Conservation (phyloP, 92 coral and sea anemone genomes). For the Palythoa caribaeorum region DNA sequence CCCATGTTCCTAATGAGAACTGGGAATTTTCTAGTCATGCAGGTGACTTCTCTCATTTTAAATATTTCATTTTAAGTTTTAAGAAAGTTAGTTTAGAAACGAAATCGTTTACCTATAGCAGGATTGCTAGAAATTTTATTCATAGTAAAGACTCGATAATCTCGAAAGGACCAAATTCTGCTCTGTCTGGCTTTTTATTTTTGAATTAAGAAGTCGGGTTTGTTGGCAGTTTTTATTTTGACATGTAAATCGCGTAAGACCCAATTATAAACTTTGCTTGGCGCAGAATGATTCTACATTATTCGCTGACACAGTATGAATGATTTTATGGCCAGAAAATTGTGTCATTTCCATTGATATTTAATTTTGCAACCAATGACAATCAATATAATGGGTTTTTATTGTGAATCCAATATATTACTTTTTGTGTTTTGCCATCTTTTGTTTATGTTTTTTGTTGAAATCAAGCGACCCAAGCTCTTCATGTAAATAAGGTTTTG, state of each 20-base stretch:
- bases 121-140: too few relatives aligned
- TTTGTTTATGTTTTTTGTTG: slow-evolving; percentile 11
- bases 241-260: slow-evolving; percentile 7
- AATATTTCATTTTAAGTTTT: too few relatives aligned
- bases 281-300: neutral
- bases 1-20: too few relatives aligned
- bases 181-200: neutral
- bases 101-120: too few relatives aligned
- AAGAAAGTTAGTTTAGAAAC: too few relatives aligned
- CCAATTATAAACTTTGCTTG: slow-evolving; percentile 6
- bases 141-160: too few relatives aligned
- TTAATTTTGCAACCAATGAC: neutral
- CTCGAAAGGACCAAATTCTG: too few relatives aligned
- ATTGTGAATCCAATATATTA: slow-evolving; percentile 24
- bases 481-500: slow-evolving; percentile 74
- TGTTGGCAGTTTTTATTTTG: neutral
- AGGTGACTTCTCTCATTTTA: too few relatives aligned
- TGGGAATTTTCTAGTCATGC: too few relatives aligned
- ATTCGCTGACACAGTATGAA: neutral
- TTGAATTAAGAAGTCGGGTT: too few relatives aligned
- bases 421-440: neutral
- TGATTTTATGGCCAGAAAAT: neutral
- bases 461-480: slow-evolving; percentile 17
- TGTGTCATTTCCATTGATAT: neutral
- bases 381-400: neutral